phyloP scores from a whole-genome alignment of 2,113 vertebrate species.

The Gadus macrocephalus region DNA sequence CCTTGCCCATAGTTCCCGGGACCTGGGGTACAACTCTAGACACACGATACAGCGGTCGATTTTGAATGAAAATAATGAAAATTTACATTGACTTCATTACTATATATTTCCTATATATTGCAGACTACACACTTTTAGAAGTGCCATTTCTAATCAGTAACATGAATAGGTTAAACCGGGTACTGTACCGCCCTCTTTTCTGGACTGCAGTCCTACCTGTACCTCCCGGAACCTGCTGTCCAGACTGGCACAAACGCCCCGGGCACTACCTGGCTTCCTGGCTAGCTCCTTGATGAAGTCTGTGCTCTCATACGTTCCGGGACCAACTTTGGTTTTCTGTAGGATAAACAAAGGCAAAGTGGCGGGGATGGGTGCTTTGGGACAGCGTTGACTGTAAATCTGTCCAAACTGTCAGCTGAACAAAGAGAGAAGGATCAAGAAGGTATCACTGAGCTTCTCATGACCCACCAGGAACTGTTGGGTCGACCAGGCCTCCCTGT shows the following conservation, averaged over 20 bases:
- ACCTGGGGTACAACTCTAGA: conserved; percentile 54
- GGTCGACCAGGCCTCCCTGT: conserved; percentile 50
- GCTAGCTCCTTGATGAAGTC: conserved; percentile 63
- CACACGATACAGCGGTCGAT: not conserved
- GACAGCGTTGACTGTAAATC: not conserved
- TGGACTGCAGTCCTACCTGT: conserved; percentile 39
- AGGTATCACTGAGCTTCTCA: conserved; percentile 37
- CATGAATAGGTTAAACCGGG: too few relatives aligned
- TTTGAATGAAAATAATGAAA: not conserved
- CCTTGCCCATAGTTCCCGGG: conserved; percentile 61
- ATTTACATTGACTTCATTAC: not conserved
- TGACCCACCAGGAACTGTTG: conserved; percentile 40
- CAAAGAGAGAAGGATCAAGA: not conserved
- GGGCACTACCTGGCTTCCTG: conserved; percentile 51
- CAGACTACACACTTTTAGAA: too few relatives aligned
- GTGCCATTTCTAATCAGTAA: too few relatives aligned
- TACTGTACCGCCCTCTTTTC: too few relatives aligned
- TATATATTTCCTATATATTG: too few relatives aligned
- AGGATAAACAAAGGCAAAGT: not conserved
- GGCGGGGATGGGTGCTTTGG: not conserved
- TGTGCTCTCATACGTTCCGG: conserved; percentile 61
- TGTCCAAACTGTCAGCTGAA: not conserved
- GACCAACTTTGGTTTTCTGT: conserved; percentile 65
- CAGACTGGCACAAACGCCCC: conserved; percentile 64
- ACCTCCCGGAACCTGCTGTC: conserved; percentile 59